phyloP scores from a whole-genome alignment of 2,113 vertebrate species.

The Cyrtonyx montezumae region DNA sequence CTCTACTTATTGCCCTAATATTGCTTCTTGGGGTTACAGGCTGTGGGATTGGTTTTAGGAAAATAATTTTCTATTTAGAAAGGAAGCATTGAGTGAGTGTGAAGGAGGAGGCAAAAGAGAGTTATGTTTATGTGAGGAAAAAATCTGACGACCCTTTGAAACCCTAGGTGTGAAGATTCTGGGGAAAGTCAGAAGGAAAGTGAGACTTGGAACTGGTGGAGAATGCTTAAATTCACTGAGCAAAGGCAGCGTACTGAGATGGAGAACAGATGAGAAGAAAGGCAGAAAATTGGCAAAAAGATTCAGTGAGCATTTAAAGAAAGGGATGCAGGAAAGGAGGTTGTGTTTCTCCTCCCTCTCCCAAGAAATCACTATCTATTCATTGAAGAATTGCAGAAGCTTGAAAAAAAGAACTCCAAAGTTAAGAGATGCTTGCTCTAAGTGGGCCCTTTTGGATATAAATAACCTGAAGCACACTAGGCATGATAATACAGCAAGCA shows the following conservation, averaged over 20 bases:
- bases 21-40: accelerated
- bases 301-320: not conserved
- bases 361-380: not conserved
- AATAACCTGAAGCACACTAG: not conserved
- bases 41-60: not conserved
- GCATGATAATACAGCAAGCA: not conserved
- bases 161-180: not conserved
- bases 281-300: not conserved
- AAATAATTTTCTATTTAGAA: not conserved
- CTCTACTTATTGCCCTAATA: not conserved
- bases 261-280: not conserved
- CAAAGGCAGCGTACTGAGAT: not conserved
- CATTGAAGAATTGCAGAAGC: not conserved
- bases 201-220: not conserved
- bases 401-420: not conserved
- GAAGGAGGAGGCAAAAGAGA: not conserved
- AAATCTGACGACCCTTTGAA: not conserved
- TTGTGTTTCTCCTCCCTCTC: not conserved
- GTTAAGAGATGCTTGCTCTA: not conserved
- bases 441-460: not conserved
- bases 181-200: not conserved
- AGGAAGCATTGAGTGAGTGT: not conserved
- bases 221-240: not conserved
- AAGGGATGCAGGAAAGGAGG: no score
- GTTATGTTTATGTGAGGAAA: not conserved